These are phyloP conservation scores for Thera britannica DNA, from an alignment of 2,888 invertebrate species.

Conservation along the genomic window DNA sequence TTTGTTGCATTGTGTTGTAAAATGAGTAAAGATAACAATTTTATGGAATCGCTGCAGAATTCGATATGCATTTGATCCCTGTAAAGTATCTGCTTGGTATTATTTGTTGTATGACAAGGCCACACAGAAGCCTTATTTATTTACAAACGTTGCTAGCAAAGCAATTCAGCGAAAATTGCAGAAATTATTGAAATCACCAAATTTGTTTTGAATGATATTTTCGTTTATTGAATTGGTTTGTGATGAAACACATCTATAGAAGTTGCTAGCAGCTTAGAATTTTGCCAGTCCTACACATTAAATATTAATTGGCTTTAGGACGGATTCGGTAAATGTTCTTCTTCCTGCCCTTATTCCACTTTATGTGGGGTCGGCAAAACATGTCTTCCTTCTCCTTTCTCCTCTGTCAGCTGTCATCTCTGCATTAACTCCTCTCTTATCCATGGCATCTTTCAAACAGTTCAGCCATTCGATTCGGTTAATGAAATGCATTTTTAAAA, in stretches of 20 bases:
- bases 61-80: constrained; percentile 54
- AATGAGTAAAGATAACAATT: neutral
- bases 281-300: constrained; percentile 61
- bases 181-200: neutral
- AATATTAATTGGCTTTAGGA: constrained; percentile 13
- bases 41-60: constrained; percentile 18
- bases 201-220: neutral
- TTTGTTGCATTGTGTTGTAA: constrained; percentile 7
- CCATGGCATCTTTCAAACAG: no score
- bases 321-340: constrained; percentile 6
- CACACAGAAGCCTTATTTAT: constrained; percentile 58
- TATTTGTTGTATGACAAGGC: constrained; percentile 54
- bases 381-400: no score
- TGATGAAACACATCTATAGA: neutral
- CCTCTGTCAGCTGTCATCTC: no score
- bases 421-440: no score
- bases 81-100: constrained; percentile 50
- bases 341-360: no score
- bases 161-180: neutral
- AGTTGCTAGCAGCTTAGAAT: constrained; percentile 44
- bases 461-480: no score
- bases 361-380: no score
- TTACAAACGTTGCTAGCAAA: constrained; percentile 62
- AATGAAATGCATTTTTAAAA: neutral
- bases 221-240: neutral